These are phyloP conservation scores for Drosophila asahinai DNA, from an alignment of 1,140 invertebrate genomes.

Conservation along the genomic window DNA sequence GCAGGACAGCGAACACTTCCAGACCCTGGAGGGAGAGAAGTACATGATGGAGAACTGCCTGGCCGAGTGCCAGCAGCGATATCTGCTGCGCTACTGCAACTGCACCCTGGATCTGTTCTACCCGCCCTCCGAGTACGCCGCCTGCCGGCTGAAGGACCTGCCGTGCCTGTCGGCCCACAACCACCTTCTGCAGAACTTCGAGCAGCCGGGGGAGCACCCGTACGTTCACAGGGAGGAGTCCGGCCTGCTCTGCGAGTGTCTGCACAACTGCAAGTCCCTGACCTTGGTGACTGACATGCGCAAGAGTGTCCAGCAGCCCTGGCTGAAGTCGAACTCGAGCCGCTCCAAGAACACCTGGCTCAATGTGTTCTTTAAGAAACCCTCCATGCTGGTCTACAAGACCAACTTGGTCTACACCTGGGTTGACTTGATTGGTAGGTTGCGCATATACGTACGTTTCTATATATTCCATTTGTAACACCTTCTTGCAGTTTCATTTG, in stretches of 20 bases:
- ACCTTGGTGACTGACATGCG: slow-evolving; percentile 57
- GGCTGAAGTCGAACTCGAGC: slow-evolving; percentile 3
- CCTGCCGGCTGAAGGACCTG: slow-evolving; percentile 62
- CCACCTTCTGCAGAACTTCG: slow-evolving; percentile 47
- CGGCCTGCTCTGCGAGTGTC: slow-evolving; percentile 69
- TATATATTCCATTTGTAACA: background rate
- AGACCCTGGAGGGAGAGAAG: slow-evolving; percentile 47
- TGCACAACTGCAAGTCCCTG: slow-evolving; percentile 72
- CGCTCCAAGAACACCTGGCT: slow-evolving; percentile 24
- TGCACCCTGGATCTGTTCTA: slow-evolving; percentile 77
- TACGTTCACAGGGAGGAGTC: slow-evolving; percentile 31
- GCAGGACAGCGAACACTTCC: slow-evolving; percentile 51
- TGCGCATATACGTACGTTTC: background rate
- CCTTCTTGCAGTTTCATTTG: slow-evolving; percentile 88
- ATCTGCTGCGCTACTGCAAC: slow-evolving; percentile 69
- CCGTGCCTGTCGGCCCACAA: slow-evolving; percentile 69
- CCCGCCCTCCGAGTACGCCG: slow-evolving; percentile 57
- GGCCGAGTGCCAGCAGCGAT: slow-evolving; percentile 67
- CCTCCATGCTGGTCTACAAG: slow-evolving; percentile 58
- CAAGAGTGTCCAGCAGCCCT: slow-evolving; percentile 26
- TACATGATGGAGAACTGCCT: slow-evolving; percentile 79
- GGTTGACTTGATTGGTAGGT: slow-evolving; percentile 70
- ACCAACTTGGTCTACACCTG: slow-evolving; percentile 76
- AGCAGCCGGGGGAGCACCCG: slow-evolving; percentile 48
- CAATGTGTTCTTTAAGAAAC: slow-evolving; percentile 50